Base-by-base conservation (phyloP, 2,797 vertebrate genomes). In the Antrozous pallidus region DNA sequence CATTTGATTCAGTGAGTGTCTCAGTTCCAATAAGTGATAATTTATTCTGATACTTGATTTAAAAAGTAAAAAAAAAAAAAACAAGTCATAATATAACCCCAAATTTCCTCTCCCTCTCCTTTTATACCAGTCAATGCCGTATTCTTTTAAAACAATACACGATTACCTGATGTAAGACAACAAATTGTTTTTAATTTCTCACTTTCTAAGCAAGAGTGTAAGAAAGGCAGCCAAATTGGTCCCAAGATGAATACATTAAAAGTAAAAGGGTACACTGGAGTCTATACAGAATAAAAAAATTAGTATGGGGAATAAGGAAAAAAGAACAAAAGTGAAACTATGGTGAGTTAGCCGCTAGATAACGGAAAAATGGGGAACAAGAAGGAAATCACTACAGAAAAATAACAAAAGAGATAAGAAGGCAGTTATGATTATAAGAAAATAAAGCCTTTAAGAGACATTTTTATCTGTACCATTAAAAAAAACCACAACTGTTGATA, bases 21-120 rank as follows among this genome's bases (percentile, higher is more conserved):
- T 98, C 97, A 0, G 28, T 20, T 97, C 63, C 91, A 80, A 38
- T 77, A 91, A 97, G 67, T 3, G 17, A 93, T 83, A 98, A 56
- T 79, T 97, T 97, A 71, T 40, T 97, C 79, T 98, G 98, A 97
- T 24, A 96, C 98, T 98, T 94, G 6, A 69, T 71, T 95, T 77
- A 96, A 98, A 98, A 97, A 97, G 16, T 18, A 96, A 97, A 96
- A 80, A 63, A 96, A 80, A 63, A 96, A 96, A 96, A 93, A 96
- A 81, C 7, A 97, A 54, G 42, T 97, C 26, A 97, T 22, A 95
- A 13, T 83, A 47, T 17, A 94, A 22, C 26, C 78, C 74, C 92
- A 6, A 91, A 71, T 83, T 95, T 12, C 74, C 24, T 81, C 88
- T 6, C 56, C 58, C 4, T 22, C 1, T 1, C 58, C 80, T 93